phyloP scores from a whole-genome alignment of 2,797 vertebrate genomes.

The Psittacula echo region DNA sequence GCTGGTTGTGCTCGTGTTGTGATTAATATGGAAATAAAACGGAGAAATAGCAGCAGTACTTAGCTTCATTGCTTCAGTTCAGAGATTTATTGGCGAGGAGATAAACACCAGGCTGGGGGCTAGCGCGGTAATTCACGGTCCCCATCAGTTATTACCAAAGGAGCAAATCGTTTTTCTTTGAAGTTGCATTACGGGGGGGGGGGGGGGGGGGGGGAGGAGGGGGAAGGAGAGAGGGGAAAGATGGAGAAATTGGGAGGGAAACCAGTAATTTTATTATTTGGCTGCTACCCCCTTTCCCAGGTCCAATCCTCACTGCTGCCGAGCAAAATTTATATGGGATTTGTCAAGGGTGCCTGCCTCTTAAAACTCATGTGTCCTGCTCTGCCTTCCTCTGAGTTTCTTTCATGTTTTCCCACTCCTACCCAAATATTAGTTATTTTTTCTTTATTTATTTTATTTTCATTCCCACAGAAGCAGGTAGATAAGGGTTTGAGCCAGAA shows the following conservation, averaged over 20 bases:
- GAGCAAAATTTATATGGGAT: background rate
- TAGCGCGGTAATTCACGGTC: conserved; percentile 46
- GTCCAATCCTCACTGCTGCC: background rate
- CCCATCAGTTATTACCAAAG: conserved; percentile 61
- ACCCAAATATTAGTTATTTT: background rate
- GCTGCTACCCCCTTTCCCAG: background rate
- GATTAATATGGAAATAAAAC: conserved; percentile 77
- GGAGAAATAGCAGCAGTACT: conserved; percentile 57
- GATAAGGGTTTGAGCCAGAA: background rate
- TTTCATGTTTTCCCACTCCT: background rate
- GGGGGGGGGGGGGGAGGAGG: background rate
- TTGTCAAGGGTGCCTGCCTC: accelerated
- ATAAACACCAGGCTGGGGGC: conserved; percentile 61
- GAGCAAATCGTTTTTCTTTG: conserved; percentile 59
- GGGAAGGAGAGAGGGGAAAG: background rate
- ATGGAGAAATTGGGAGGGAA: accelerated
- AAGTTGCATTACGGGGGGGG: background rate
- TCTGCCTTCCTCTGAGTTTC: background rate
- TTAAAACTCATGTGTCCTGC: background rate
- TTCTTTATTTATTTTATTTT: background rate
- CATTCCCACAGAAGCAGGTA: background rate
- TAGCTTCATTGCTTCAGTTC: conserved; percentile 65
- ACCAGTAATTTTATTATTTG: background rate
- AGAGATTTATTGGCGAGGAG: conserved; percentile 70
- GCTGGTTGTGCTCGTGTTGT: conserved; percentile 4